These are phyloP conservation scores for Acronicta leporina DNA, from an alignment of 2,888 invertebrate species.

Conservation along the genomic window DNA sequence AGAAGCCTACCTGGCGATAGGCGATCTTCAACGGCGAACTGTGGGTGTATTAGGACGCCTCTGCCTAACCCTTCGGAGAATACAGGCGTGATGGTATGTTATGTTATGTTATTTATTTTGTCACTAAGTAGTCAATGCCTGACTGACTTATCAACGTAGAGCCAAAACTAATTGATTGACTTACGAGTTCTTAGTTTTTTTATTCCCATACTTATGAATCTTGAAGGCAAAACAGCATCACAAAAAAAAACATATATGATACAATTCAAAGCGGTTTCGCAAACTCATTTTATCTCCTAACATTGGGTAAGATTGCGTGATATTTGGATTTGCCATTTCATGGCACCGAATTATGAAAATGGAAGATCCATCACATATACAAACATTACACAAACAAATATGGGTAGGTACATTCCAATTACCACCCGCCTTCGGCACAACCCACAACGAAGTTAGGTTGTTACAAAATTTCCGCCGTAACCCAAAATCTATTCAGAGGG, in stretches of 20 bases:
- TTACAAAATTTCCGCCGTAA: conserved; percentile 46
- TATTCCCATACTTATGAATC: neutral
- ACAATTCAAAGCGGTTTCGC: neutral
- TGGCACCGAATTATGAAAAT: conserved; percentile 1
- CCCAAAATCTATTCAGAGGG: conserved; percentile 41
- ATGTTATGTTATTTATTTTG: too few species aligned
- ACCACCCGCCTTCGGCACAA: conserved; percentile 18
- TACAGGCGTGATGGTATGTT: too few species aligned
- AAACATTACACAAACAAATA: conserved; percentile 4
- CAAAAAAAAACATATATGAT: neutral
- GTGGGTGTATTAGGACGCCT: too few species aligned
- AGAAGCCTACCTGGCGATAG: too few species aligned
- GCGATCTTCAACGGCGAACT: too few species aligned
- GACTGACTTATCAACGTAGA: too few species aligned
- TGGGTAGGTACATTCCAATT: conserved; percentile 22
- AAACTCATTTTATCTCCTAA: conserved; percentile 2
- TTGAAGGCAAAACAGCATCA: neutral
- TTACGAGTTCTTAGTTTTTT: neutral
- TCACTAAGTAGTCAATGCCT: too few species aligned
- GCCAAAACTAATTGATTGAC: too few species aligned
- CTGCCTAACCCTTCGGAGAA: too few species aligned
- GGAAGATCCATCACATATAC: neutral
- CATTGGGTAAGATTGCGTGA: neutral
- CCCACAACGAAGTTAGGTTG: conserved; percentile 25
- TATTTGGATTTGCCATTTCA: conserved; percentile 1